These are phyloP conservation scores for Haemorhous mexicanus DNA, from an alignment of 2,113 vertebrate genomes.

Conservation along the genomic window DNA sequence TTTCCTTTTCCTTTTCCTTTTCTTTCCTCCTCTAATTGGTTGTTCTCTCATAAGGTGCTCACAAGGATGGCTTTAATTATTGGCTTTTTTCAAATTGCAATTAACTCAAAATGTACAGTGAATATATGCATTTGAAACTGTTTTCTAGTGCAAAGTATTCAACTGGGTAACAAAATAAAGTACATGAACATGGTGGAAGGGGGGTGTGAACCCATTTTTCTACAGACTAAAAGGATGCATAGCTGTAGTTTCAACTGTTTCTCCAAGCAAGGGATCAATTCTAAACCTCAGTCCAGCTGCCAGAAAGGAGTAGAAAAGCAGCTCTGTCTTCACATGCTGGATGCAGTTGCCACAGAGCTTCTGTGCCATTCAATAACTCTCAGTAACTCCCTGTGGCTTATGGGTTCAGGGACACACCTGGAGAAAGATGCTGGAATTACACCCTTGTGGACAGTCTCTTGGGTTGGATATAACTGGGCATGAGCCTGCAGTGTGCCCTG, in stretches of 20 bases:
- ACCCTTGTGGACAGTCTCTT: neutral
- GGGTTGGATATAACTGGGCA: neutral
- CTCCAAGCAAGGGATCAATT: neutral
- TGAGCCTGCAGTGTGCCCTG: neutral
- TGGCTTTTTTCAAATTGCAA: neutral
- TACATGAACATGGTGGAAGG: neutral
- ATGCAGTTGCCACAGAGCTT: neutral
- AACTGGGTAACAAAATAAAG: neutral
- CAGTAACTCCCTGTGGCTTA: neutral
- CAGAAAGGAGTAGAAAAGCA: neutral
- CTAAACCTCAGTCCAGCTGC: neutral
- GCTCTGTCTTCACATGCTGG: neutral
- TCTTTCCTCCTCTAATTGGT: neutral
- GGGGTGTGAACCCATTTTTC: neutral
- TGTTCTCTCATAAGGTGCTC: neutral
- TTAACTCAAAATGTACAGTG: neutral
- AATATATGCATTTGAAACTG: neutral
- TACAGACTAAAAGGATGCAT: neutral
- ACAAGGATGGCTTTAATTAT: neutral
- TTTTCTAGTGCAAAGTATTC: neutral
- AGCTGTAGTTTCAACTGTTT: neutral
- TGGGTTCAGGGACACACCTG: neutral
- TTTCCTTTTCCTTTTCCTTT: neutral
- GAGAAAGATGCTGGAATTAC: neutral
- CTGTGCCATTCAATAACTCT: neutral